phyloP scores from a whole-genome alignment of 2,113 vertebrate species.

The Lota lota region DNA sequence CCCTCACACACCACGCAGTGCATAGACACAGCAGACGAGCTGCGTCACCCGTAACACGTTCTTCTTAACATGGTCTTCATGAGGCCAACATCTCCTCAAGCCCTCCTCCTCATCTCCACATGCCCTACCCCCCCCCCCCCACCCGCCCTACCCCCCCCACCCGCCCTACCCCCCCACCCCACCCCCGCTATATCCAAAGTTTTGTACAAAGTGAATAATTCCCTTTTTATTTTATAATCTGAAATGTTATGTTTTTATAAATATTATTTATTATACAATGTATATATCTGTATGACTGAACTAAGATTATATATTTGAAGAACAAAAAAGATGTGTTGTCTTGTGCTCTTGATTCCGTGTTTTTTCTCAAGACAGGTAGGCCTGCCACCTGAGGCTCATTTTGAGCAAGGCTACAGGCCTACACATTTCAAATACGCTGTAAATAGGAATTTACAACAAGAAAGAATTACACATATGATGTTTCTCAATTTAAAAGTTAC shows the following conservation, averaged over 20 bases:
- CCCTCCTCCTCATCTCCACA: constrained; percentile 34
- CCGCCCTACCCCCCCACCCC: constrained; percentile 41
- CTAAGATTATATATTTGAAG: constrained; percentile 99
- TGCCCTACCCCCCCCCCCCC: constrained; percentile 54
- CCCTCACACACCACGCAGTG: constrained; percentile 44
- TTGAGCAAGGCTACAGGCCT: no score
- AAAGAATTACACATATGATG: no score
- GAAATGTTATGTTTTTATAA: constrained; percentile 99
- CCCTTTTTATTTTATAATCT: constrained; percentile 98
- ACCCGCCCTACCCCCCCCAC: constrained; percentile 39
- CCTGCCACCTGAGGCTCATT: no score
- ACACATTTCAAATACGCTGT: no score
- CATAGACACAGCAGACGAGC: neutral
- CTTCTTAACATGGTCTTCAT: no score
- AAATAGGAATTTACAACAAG: no score
- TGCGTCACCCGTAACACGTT: no score
- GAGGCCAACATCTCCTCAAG: neutral
- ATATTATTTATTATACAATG: constrained; percentile 99
- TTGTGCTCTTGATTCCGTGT: constrained; percentile 50
- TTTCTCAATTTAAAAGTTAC: no score
- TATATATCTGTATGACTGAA: constrained; percentile 99
- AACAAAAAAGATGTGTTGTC: constrained; percentile 70
- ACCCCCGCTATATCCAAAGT: constrained; percentile 94
- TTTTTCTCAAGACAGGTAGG: no score
- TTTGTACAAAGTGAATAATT: constrained; percentile 95